These are phyloP conservation scores for Tiphia femorata DNA, from an alignment of 2,888 invertebrate genomes.

Conservation along the genomic window DNA sequence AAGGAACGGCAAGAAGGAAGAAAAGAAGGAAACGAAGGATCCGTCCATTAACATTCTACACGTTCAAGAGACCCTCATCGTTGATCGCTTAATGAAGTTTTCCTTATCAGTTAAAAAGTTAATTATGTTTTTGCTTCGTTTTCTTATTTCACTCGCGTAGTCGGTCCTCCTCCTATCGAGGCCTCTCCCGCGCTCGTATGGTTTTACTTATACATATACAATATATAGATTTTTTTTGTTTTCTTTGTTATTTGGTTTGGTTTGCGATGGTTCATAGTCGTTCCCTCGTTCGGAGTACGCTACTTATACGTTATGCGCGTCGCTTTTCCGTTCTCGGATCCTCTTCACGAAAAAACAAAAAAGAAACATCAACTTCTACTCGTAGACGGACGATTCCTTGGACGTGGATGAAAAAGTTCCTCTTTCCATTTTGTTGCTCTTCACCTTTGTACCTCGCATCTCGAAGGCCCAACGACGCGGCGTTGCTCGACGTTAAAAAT, in stretches of 20 bases:
- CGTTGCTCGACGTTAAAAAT: no score
- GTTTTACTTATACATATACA: slow-evolving; percentile 31
- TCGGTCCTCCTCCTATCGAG: slow-evolving; percentile 9
- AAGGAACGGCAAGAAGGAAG: no score
- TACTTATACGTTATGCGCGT: slow-evolving; percentile 2
- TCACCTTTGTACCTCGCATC: no score
- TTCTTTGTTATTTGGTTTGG: slow-evolving; percentile 31
- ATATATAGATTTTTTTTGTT: slow-evolving; percentile 16
- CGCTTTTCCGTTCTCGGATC: background rate
- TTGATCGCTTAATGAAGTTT: slow-evolving; percentile 42
- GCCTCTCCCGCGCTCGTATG: slow-evolving; percentile 18
- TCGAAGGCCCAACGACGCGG: no score
- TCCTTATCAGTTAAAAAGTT: slow-evolving; percentile 40
- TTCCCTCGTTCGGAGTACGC: slow-evolving; percentile 42
- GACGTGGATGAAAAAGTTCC: no score
- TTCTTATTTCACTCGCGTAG: slow-evolving; percentile 14
- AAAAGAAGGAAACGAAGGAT: slow-evolving; percentile 25
- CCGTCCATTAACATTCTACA: slow-evolving; percentile 33
- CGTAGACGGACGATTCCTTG: no score
- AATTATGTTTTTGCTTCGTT: slow-evolving; percentile 40
- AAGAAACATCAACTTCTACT: background rate
- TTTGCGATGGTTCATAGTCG: slow-evolving; percentile 38
- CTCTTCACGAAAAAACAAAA: background rate
- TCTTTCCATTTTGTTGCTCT: no score
- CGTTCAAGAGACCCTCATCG: slow-evolving; percentile 47